Conservation (phyloP, 2,113 vertebrate species). For the Anoplopoma fimbria region DNA sequence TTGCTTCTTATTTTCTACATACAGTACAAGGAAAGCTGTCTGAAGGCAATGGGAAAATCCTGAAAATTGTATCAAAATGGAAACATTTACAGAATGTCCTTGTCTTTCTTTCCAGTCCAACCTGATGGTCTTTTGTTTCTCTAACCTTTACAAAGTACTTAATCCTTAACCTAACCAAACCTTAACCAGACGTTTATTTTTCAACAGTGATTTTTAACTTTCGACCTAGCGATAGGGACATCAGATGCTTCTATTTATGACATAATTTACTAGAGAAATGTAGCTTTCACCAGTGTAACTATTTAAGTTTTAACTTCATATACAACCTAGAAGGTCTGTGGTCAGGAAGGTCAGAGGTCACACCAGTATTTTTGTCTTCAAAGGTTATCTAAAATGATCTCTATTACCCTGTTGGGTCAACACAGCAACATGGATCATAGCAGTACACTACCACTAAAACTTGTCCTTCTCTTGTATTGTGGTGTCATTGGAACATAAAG, state of each 20-base stretch:
- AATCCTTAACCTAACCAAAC: neutral
- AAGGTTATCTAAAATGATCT: constrained; percentile 13
- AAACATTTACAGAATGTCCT: neutral
- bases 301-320: neutral
- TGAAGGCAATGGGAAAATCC: neutral
- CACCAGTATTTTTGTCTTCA: neutral
- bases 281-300: neutral
- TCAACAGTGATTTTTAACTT: too few relatives aligned
- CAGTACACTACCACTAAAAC: neutral
- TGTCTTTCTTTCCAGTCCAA: neutral
- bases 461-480: neutral
- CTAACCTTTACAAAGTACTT: neutral
- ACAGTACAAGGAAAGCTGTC: neutral
- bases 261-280: neutral
- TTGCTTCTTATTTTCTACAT: neutral
- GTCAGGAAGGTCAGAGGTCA: neutral
- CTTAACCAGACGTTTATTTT: neutral
- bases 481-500: neutral
- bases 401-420: neutral
- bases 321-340: neutral
- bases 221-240: neutral
- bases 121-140: neutral
- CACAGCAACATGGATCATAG: neutral
- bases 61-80: neutral
- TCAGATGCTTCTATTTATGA: neutral